A percentile compares a stretch with the other conserved stretches of the same genome.
These are phyloP conservation scores for Chloroceryle amazona DNA, from an alignment of 2,797 vertebrate genomes.

Conservation along the genomic window DNA sequence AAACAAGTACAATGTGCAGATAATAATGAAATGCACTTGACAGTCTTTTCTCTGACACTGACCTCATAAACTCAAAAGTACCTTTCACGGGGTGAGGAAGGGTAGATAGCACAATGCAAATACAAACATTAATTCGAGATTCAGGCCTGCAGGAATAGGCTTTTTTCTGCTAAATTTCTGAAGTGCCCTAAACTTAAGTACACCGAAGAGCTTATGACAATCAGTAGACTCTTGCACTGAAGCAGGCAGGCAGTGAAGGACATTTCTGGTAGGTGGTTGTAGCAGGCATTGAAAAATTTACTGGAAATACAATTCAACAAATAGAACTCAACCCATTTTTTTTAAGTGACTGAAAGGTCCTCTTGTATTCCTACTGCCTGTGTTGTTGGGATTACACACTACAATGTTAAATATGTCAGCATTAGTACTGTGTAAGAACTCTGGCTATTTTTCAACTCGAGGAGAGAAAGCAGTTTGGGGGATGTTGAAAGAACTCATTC, in stretches of 20 bases:
- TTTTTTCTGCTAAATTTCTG: neutral
- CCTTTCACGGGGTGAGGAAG: neutral
- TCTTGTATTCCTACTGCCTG: neutral
- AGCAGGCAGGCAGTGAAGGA: neutral
- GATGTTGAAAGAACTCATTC: slow-evolving; percentile 5
- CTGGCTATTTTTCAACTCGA: neutral
- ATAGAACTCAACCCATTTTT: no score
- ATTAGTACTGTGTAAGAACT: neutral
- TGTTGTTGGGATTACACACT: neutral
- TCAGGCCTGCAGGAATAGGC: neutral
- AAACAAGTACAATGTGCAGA: slow-evolving; percentile 8
- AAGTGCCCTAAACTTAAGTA: neutral
- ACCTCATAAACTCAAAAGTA: neutral
- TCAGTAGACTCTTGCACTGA: neutral
- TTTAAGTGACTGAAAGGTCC: neutral
- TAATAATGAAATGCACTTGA: neutral
- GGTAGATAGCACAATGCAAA: neutral
- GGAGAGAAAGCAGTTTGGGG: neutral
- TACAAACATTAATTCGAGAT: neutral
- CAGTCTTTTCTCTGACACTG: neutral
- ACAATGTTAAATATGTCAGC: neutral
- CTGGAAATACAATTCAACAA: neutral
- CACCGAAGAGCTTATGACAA: neutral
- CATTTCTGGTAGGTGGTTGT: neutral
- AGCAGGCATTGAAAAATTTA: neutral